These are phyloP conservation scores for Dermochelys coriacea DNA, from an alignment of 2,797 vertebrate genomes.

Conservation along the genomic window DNA sequence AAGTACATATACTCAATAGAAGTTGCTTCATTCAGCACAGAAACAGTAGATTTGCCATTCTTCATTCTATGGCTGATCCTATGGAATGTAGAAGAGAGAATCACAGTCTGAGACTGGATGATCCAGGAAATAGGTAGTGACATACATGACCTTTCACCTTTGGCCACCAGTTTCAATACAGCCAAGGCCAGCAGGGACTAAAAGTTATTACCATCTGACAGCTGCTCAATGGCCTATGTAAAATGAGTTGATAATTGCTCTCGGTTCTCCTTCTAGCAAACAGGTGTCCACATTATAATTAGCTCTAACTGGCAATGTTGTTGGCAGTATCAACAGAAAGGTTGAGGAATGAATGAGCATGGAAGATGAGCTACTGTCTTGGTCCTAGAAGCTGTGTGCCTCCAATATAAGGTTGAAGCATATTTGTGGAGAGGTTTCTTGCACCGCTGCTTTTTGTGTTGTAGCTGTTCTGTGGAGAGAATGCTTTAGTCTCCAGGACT, in stretches of 20 bases:
- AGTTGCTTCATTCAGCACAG: neutral
- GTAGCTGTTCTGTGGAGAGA: conserved; percentile 21
- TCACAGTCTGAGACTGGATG: conserved; percentile 7
- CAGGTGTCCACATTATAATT: conserved; percentile 67
- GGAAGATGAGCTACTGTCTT: conserved; percentile 18
- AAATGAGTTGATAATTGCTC: conserved; percentile 58
- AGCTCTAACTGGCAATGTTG: conserved; percentile 62
- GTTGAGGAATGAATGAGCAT: conserved; percentile 45
- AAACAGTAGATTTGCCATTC: neutral
- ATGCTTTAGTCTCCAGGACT: neutral
- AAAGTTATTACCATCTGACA: conserved; percentile 61
- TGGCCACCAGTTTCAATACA: conserved; percentile 45
- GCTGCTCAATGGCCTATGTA: conserved; percentile 49
- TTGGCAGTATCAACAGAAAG: conserved; percentile 59
- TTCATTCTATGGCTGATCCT: neutral
- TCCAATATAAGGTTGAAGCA: neutral
- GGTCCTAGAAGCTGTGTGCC: neutral
- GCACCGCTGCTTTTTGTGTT: neutral
- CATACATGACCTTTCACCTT: conserved; percentile 37
- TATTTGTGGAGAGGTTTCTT: neutral
- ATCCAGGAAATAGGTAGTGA: conserved; percentile 17
- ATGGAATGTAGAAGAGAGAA: neutral
- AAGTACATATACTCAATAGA: neutral
- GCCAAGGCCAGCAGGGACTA: conserved; percentile 28
- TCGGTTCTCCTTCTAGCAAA: conserved; percentile 53